A percentile compares a stretch with the other conserved stretches of the same genome.
phyloP scores from a whole-genome alignment of 2,797 vertebrate genomes.

The Tarsius wallacei region DNA sequence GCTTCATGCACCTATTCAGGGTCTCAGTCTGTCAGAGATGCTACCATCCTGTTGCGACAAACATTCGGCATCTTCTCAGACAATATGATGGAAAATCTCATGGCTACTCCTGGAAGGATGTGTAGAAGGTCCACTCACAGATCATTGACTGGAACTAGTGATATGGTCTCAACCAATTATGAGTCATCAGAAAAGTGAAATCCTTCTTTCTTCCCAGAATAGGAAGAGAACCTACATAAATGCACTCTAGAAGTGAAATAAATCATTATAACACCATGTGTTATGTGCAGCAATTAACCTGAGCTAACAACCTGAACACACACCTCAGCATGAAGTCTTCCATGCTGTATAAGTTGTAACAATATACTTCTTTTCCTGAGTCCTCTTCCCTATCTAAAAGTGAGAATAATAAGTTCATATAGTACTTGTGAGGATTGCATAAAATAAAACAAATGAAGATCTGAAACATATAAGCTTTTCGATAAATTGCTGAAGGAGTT shows the following conservation, averaged over 20 bases:
- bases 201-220: not conserved
- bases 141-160: not conserved
- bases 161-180: not conserved
- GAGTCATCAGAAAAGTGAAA: not conserved
- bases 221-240: not conserved
- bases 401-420: not conserved
- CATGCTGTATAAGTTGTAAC: not conserved
- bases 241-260: not conserved
- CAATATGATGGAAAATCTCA: accelerated
- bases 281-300: not conserved
- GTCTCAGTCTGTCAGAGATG: not conserved
- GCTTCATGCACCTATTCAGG: not conserved
- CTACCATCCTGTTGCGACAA: not conserved
- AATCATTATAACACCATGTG: not conserved
- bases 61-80: not conserved
- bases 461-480: not conserved
- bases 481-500: not conserved
- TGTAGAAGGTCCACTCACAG: not conserved
- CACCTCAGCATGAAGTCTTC: not conserved
- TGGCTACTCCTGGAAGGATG: not conserved
- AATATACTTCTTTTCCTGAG: not conserved
- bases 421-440: not conserved
- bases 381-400: not conserved
- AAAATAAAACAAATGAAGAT: not conserved
- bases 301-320: not conserved